Evolutionary conservation across 2,113 vertebrate species (phyloP), one percentile per base, ranked within the genome.

Genomic region (Miniopterus natalensis): DNA sequence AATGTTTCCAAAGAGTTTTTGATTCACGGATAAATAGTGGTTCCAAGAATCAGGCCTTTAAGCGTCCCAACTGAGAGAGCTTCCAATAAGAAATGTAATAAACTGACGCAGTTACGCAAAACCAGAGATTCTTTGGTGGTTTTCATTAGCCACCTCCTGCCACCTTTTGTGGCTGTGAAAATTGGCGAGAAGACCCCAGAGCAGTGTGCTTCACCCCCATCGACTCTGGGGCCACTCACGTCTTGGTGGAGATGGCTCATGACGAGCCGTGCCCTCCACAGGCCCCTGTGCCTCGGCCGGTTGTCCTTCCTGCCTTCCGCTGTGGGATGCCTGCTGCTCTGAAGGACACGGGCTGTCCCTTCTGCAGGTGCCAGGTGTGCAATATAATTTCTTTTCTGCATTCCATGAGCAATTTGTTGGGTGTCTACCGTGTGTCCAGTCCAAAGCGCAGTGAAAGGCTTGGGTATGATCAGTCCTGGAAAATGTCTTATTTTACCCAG

Each of bases 151-250:
- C 25, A 7, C 6, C 4, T 66, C 79, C 93, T 89, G 53, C 91
- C 61, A 23, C 73, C 77, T 96, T 93, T 90, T 81, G 20, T 94
- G 49, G 9, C 13, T 78, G 88, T 96, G 95, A 74, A 88, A 96
- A 61, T 14, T 88, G 23, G 18, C 21, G 31, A 31, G 51, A 68
- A 94, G 90, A 57, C 0, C 89, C 29, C 91, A 75, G 77, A 96
- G 96, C 84, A 66, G 21, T 0, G 0, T 15, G 0, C 15, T 42
- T 47, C 1, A 1, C 14, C 23, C 78, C 68, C 10, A 2, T 66
- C 61, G 53, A 49, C 45, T 3, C 53, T 8, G 11, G 45, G 61
- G 17, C 23, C 9, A 0, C 61, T 70, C 47, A 31, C 1, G 8
- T 49, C 40, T 61, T 17, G 2, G 17, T 3, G 20, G 55, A 25